Evolutionary conservation across 2,888 invertebrate genomes (phyloP).

Genomic region (Tetrapedia diversipes): DNA sequence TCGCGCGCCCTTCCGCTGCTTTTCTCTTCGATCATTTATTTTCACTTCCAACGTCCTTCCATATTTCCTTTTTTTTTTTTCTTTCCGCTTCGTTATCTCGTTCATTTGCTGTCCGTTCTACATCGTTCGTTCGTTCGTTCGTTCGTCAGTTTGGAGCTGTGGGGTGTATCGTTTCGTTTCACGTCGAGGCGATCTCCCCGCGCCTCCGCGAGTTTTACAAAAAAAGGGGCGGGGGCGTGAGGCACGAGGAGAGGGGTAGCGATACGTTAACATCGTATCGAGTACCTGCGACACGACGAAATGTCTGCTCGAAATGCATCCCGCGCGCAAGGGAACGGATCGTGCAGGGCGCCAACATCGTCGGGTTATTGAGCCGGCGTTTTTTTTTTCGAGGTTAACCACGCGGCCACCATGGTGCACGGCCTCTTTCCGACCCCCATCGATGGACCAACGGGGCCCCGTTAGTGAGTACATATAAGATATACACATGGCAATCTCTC

Average conservation of each 20-base stretch:
- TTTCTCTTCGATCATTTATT: no score
- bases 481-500: conserved; percentile 83
- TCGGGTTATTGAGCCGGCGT: conserved; percentile 78
- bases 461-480: conserved; percentile 82
- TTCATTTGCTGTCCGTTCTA: background rate
- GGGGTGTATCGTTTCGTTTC: conserved; percentile 35
- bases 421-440: conserved; percentile 60
- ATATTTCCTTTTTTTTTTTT: conserved; percentile 5
- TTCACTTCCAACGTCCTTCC: no score
- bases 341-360: conserved; percentile 70
- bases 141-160: conserved; percentile 18
- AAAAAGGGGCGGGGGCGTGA: conserved; percentile 71
- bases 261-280: conserved; percentile 10
- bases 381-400: conserved; percentile 76
- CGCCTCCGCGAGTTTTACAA: conserved; percentile 73
- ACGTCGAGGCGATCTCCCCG: conserved; percentile 59
- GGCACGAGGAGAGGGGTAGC: conserved; percentile 56
- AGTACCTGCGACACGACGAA: conserved; percentile 39
- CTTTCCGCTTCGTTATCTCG: background rate
- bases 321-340: conserved; percentile 47
- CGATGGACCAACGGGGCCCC: conserved; percentile 74
- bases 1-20: conserved; percentile 26
- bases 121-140: background rate
- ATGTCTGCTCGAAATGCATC: conserved; percentile 33
- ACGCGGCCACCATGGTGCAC: conserved; percentile 64